Percentiles rank a stretch among this genome's conserved stretches.
These are phyloP conservation scores for Takifugu ocellatus DNA, from an alignment of 2,797 vertebrate genomes.

Conservation along the genomic window DNA sequence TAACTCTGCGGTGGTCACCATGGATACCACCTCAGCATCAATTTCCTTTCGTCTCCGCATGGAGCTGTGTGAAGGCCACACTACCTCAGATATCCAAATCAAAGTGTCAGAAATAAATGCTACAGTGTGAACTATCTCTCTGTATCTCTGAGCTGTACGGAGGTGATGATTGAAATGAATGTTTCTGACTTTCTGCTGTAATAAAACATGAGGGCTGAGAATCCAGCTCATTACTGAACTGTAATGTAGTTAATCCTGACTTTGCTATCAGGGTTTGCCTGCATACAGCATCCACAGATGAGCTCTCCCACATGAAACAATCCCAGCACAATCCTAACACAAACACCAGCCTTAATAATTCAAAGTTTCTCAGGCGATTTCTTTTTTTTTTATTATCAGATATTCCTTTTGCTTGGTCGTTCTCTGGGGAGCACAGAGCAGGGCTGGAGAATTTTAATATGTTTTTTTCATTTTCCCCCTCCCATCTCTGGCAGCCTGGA, in stretches of 20 bases:
- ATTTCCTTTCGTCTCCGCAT: conserved; percentile 52
- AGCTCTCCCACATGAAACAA: conserved; percentile 22
- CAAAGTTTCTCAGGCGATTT: conserved; percentile 57
- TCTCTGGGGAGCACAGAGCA: conserved; percentile 49
- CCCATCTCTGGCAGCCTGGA: conserved; percentile 36
- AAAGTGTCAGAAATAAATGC: conserved; percentile 53
- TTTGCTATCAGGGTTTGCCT: conserved; percentile 11
- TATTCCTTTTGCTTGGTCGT: conserved; percentile 71
- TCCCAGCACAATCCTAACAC: conserved; percentile 21
- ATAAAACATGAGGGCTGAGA: neutral
- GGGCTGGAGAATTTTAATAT: conserved; percentile 55
- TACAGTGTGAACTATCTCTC: conserved; percentile 14
- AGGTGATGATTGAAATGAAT: conserved; percentile 23
- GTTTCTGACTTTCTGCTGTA: conserved; percentile 32
- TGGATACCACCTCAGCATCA: conserved; percentile 61
- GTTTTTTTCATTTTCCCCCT: conserved; percentile 44
- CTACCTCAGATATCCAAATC: conserved; percentile 50
- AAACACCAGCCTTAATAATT: conserved; percentile 64
- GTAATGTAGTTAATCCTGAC: conserved; percentile 12
- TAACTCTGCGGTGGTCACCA: conserved; percentile 58
- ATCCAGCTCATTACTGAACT: neutral
- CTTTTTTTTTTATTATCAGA: conserved; percentile 65
- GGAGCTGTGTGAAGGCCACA: conserved; percentile 57
- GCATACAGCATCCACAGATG: conserved; percentile 23
- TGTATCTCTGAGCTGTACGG: too few species aligned